phyloP scores from a whole-genome alignment of 2,797 vertebrate genomes.

The Balearica regulorum region DNA sequence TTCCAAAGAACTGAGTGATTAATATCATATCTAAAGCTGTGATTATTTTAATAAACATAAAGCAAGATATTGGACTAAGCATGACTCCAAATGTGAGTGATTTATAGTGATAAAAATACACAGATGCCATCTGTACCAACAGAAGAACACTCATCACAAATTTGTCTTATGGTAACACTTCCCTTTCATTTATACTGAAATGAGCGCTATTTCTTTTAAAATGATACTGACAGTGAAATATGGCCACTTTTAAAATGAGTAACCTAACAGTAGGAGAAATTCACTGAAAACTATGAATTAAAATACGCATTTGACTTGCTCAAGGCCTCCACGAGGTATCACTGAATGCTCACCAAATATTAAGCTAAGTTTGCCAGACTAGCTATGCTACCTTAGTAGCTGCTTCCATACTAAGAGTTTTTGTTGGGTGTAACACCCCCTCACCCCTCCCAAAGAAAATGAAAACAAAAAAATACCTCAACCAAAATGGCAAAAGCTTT shows the following conservation, averaged over 20 bases:
- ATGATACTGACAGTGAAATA: constrained; percentile 28
- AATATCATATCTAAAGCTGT: constrained; percentile 27
- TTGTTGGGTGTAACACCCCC: background rate
- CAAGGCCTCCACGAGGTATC: background rate
- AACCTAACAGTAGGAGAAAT: background rate
- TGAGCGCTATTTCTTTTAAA: background rate
- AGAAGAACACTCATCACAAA: constrained; percentile 52
- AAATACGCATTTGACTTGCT: background rate
- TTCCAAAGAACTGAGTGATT: constrained; percentile 29
- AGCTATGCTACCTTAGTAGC: background rate
- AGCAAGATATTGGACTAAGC: constrained; percentile 44
- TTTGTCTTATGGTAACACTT: constrained; percentile 42
- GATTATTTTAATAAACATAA: constrained; percentile 61
- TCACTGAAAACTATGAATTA: background rate
- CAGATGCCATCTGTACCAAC: constrained; percentile 68
- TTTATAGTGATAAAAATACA: constrained; percentile 66
- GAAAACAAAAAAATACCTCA: background rate
- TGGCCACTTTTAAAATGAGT: constrained; percentile 6
- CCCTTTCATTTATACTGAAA: constrained; percentile 31
- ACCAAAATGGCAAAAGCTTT: background rate
- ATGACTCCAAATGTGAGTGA: constrained; percentile 57
- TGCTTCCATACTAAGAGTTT: background rate
- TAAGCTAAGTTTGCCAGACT: background rate
- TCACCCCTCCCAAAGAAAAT: background rate
- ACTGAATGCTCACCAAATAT: background rate